Base-by-base conservation (phyloP, 1,140 invertebrate species). In the Drosophila navojoa region DNA sequence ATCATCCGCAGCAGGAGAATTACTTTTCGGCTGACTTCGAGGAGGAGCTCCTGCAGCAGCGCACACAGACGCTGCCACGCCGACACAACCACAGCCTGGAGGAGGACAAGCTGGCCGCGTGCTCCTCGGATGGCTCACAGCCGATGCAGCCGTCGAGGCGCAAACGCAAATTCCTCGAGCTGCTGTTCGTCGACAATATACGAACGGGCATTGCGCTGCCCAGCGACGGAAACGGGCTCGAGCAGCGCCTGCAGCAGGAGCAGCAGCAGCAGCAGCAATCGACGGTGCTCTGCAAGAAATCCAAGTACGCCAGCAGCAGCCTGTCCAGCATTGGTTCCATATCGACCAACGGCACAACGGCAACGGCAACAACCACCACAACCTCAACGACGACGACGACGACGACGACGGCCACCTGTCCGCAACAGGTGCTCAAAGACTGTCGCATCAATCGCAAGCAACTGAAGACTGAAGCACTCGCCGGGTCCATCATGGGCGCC, bases 391-490 rank as follows among this genome's bases (percentile, higher is more conserved):
- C 9, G 1, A 44, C 53, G 1, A 38, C 38, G 15, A 57, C 69
- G 54, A 45, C 53, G 1, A 42, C 38, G 15, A 57, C 69, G 55
- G 69, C 62, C 10, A 81, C 74, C 77, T 90, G 85, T 62, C 77
- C 77, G 6, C 81, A 87, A 57, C 81, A 79, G 71, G 86, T 91
- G 70, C 55, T 79, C 49, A 90, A 91, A 81, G 90, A 91, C 79
- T 90, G 90, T 54, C 84, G 79, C 73, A 85, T 91, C 59, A 58
- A 91, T 84, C 90, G 90, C 32, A 75, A 75, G 5, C 87, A 90
- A 91, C 72, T 91, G 5, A 91, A 91, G 89, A 91, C 90, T 87
- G 90, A 91, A 69, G 91, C 90, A 3, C 45, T 91, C 9, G 82
- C 90, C n/a, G 71, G 80, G 9, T 91, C 90, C 54, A 91, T 91